Percentiles rank a stretch among this genome's conserved stretches.
These are phyloP conservation scores for Meda fulgida DNA, from an alignment of 2,797 vertebrate genomes.

Conservation along the genomic window DNA sequence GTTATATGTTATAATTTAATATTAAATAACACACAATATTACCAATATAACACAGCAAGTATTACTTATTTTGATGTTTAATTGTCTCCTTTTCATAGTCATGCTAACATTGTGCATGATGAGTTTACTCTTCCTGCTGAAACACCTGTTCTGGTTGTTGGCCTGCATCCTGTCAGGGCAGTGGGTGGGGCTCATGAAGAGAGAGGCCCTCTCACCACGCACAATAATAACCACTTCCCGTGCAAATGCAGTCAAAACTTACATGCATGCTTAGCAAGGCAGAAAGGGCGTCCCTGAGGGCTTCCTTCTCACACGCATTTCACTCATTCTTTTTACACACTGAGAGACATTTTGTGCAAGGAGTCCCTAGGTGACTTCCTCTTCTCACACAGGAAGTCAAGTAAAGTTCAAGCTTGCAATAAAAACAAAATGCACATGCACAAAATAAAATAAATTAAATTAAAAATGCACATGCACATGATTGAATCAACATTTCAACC, in stretches of 20 bases:
- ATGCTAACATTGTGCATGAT: slow-evolving; percentile 1
- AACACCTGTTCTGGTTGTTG: slow-evolving; percentile 62
- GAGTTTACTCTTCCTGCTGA: slow-evolving; percentile 23
- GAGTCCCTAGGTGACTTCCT: slow-evolving; percentile 77
- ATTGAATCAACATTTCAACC: neutral
- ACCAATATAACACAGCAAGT: neutral
- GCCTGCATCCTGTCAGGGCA: slow-evolving; percentile 74
- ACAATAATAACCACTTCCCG: slow-evolving; percentile 53
- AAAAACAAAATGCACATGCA: neutral
- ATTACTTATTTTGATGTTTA: neutral
- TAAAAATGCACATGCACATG: neutral
- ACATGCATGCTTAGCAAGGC: slow-evolving; percentile 40
- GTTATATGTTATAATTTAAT: neutral
- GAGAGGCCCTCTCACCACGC: slow-evolving; percentile 48
- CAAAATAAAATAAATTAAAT: slow-evolving; percentile 17
- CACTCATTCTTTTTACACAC: slow-evolving; percentile 51
- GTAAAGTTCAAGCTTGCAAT: slow-evolving; percentile 67
- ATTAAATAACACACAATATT: neutral
- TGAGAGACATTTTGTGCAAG: slow-evolving; percentile 64
- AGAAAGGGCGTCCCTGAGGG: slow-evolving; percentile 79
- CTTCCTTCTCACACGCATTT: slow-evolving; percentile 71
- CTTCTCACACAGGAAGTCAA: slow-evolving; percentile 73
- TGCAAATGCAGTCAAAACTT: slow-evolving; percentile 43
- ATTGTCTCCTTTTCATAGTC: neutral
- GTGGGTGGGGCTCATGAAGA: slow-evolving; percentile 55